Percentiles rank a stretch among this genome's conserved stretches.
phyloP scores from a whole-genome alignment of 1,140 invertebrate genomes.

The Heliconius nattereri region DNA sequence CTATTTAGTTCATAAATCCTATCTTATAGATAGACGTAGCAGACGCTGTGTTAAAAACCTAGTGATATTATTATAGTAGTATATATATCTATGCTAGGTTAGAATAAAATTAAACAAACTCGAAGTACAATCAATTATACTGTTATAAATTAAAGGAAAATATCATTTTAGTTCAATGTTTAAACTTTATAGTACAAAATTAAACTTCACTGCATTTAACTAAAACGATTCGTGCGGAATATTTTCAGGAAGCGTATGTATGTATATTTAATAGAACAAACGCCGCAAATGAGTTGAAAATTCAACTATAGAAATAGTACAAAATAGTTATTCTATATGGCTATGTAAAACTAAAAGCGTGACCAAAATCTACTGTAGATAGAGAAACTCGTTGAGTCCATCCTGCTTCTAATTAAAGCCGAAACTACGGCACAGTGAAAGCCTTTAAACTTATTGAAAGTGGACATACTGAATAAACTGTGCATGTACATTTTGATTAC shows the following conservation, averaged over 20 bases:
- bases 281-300: not conserved
- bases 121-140: no score
- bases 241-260: not conserved
- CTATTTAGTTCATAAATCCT: no score
- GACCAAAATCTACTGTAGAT: not conserved
- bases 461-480: not conserved
- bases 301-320: not conserved
- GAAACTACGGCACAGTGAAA: not conserved
- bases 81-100: no score
- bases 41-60: no score
- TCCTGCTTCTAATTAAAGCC: conserved; percentile 18
- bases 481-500: not conserved
- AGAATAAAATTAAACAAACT: no score
- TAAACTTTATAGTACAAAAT: not conserved
- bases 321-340: not conserved
- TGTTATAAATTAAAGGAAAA: not conserved
- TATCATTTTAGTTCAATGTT: not conserved
- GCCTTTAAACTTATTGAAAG: conserved; percentile 5
- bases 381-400: not conserved
- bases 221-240: not conserved
- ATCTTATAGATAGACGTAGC: no score
- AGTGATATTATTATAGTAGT: no score
- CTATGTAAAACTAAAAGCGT: not conserved
- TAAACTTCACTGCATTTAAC: not conserved
- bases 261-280: not conserved